These are phyloP conservation scores for Alouatta palliata DNA, from an alignment of 2,113 vertebrate species.

Conservation along the genomic window DNA sequence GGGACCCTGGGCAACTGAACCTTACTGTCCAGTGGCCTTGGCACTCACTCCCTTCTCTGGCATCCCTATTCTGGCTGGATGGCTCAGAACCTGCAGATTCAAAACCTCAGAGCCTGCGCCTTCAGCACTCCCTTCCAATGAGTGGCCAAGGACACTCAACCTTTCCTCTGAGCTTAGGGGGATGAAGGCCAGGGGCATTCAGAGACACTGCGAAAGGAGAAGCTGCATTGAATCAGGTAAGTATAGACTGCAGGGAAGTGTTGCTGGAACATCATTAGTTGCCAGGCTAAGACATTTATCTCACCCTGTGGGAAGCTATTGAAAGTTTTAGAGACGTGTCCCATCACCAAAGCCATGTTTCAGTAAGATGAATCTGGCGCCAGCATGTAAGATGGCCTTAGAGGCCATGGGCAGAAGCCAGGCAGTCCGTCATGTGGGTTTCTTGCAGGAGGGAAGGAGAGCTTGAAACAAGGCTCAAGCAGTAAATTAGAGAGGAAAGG, in stretches of 20 bases:
- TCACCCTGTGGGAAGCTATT: not conserved
- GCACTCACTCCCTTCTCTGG: not conserved
- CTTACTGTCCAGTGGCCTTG: not conserved
- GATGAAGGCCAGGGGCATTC: not conserved
- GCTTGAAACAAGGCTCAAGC: not conserved
- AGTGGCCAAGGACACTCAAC: not conserved
- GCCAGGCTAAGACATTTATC: not conserved
- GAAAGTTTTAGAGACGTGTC: not conserved
- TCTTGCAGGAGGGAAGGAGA: not conserved
- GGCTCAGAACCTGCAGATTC: not conserved
- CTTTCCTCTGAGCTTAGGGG: not conserved
- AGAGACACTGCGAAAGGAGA: not conserved
- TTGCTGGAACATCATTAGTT: not conserved
- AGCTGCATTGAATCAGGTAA: not conserved
- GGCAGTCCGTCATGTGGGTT: not conserved
- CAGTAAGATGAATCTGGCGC: not conserved
- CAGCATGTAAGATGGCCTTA: not conserved
- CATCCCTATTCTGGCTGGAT: not conserved
- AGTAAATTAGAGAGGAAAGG: not conserved
- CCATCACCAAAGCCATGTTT: not conserved
- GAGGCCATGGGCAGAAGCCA: not conserved
- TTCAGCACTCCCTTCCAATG: not conserved
- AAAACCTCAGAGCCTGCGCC: not conserved
- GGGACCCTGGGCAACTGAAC: not conserved
- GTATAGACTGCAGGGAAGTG: not conserved